A percentile compares a stretch with the other conserved stretches of the same genome.
Conservation (phyloP, 2,888 invertebrate genomes). For the Neocrepidodera transversa region DNA sequence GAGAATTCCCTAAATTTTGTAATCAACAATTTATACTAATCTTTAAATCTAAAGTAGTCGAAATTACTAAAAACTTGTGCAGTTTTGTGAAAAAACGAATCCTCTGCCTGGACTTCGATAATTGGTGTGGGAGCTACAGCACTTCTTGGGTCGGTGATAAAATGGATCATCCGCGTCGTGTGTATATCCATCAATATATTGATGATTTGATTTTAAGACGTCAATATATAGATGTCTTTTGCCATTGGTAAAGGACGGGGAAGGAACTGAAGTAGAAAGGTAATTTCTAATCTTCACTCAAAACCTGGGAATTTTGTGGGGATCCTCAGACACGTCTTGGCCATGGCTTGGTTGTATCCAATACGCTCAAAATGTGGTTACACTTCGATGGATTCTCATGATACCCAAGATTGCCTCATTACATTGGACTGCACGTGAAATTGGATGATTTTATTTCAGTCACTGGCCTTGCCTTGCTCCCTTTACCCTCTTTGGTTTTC, state of each 20-base stretch:
- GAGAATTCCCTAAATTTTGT: too few relatives aligned
- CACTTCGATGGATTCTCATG: conserved; percentile 35
- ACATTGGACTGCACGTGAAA: conserved; percentile 33
- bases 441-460: conserved; percentile 41
- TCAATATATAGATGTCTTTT: conserved; percentile 1
- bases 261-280: conserved; percentile 33
- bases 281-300: conserved; percentile 29
- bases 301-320: conserved; percentile 30
- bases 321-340: conserved; percentile 27
- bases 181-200: conserved; percentile 12
- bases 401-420: conserved; percentile 37
- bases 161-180: background rate
- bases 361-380: conserved; percentile 46
- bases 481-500: conserved; percentile 42
- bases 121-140: conserved; percentile 2
- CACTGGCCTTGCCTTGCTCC: conserved; percentile 36
- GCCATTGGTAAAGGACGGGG: conserved; percentile 18
- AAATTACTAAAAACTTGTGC: too few relatives aligned
- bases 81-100: background rate
- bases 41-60: too few relatives aligned
- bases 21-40: too few relatives aligned
- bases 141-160: conserved; percentile 6
- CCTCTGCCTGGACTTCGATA: conserved; percentile 1
- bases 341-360: conserved; percentile 33
- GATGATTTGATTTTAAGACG: conserved; percentile 9